Evolutionary conservation across 53 echinoderm and acorn worm species (phyloP), one percentile per base, ranked within the genome.

Genomic region (Crossaster papposus): DNA sequence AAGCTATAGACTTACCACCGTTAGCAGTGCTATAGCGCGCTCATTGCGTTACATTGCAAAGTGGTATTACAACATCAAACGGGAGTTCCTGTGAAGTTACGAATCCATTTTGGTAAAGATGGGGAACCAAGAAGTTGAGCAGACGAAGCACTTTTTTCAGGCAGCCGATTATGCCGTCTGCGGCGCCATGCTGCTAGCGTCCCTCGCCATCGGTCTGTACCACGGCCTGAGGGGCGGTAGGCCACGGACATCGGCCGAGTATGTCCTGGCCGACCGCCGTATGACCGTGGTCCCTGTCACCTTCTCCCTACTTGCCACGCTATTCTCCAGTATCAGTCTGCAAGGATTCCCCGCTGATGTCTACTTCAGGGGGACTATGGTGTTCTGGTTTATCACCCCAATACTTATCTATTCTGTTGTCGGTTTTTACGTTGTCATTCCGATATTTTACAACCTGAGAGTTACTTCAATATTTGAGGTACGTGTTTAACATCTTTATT

Each of bases 231-330:
- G 34, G 11, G 74, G 74, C 28, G 74, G 74, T 17, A 14, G 74
- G 34, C 74, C 35, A 36, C 74, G 74, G 10, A 32, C 33, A 31
- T 74, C 74, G 35, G 74, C 74, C 22, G 74, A 74, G 36, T 74
- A 74, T 36, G 74, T 74, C 18, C 36, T 74, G 35, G 74, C 74
- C 34, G 36, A 74, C 28, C 74, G 74, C 36, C 10, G 36, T 17
- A 74, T 74, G 74, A 74, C 74, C 74, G 35, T 74, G 35, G 34
- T 74, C 24, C 74, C 74, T 2, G 36, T 74, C 74, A 68, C 68
- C 1, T 28, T 68, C 20, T 68, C 68, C n/a, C 68, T 68, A 28
- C 22, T 68, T 4, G 68, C 74, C 2, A 74, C 24, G 17, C 5
- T 33, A 3, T 74, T 74, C 36, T 74, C 74, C 35, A 36, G 74